A percentile compares a stretch with the other conserved stretches of the same genome.
Evolutionary conservation across 2,797 vertebrate genomes (phyloP).

Genomic region (Parotocinclus haroldoi): DNA sequence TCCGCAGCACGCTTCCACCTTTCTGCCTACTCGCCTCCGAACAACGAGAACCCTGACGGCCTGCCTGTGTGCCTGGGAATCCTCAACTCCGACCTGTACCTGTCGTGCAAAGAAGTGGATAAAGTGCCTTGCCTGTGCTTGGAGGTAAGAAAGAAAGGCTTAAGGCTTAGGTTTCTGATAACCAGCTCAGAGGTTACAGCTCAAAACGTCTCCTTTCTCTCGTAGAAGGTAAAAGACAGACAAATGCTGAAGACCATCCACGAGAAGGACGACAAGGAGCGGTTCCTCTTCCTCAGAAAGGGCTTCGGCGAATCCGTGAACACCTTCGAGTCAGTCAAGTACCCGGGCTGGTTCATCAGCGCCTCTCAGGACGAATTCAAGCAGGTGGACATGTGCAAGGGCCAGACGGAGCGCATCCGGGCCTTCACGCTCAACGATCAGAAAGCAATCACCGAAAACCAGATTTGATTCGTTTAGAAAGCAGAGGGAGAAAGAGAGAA

Average conservation of each 20-base stretch:
- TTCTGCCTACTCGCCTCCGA: conserved; percentile 13
- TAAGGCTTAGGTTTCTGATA: too few relatives aligned
- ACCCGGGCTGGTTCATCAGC: conserved; percentile 60
- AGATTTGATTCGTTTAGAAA: background rate
- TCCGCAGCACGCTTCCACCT: conserved; percentile 47
- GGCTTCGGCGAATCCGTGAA: accelerated
- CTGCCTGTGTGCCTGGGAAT: conserved; percentile 47
- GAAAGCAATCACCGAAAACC: background rate
- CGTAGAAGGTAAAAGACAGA: conserved; percentile 38
- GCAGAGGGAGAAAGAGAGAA: background rate
- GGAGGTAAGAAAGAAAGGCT: conserved; percentile 27
- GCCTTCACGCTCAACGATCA: conserved; percentile 37
- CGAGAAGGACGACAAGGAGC: background rate
- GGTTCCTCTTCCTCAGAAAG: conserved; percentile 60
- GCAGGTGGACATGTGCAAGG: conserved; percentile 49
- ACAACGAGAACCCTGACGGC: background rate
- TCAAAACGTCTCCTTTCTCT: background rate
- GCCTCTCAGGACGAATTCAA: conserved; percentile 10
- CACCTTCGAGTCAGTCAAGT: conserved; percentile 59
- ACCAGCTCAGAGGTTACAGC: too few relatives aligned
- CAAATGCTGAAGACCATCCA: conserved; percentile 25
- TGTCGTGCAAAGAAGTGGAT: conserved; percentile 22
- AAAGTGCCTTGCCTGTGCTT: conserved; percentile 25
- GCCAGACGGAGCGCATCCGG: accelerated
- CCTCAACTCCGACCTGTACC: conserved; percentile 39